These are phyloP conservation scores for Criorhina ranunculi DNA, from an alignment of 2,888 invertebrate species.

Conservation along the genomic window DNA sequence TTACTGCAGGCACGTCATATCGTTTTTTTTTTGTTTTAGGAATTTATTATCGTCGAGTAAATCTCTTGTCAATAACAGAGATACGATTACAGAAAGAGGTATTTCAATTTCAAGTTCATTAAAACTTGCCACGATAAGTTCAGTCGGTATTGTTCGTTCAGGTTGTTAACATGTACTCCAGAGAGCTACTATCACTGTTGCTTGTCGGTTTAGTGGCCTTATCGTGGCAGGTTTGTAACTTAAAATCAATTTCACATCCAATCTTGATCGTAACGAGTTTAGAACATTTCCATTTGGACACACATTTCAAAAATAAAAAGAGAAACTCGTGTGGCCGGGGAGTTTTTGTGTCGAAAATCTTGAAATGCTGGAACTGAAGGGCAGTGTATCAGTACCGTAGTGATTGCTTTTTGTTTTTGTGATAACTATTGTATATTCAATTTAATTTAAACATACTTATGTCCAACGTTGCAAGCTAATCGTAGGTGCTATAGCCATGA, in stretches of 20 bases:
- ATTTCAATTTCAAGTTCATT: neutral
- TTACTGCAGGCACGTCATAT: neutral
- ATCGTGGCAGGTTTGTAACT: constrained; percentile 50
- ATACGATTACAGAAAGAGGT: neutral
- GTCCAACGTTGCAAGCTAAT: too few species aligned
- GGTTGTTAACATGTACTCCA: constrained; percentile 30
- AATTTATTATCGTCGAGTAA: neutral
- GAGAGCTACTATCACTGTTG: neutral
- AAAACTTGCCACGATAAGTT: neutral
- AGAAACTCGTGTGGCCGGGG: too few species aligned
- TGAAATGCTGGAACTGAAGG: too few species aligned
- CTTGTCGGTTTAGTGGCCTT: neutral
- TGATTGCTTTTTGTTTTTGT: too few species aligned
- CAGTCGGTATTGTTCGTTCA: constrained; percentile 24
- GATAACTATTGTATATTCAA: too few species aligned
- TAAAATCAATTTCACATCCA: too few species aligned
- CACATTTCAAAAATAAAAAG: too few species aligned
- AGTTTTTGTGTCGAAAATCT: too few species aligned
- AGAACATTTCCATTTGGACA: too few species aligned
- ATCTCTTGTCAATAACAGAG: neutral
- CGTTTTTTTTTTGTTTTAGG: neutral
- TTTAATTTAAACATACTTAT: too few species aligned
- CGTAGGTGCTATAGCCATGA: too few species aligned
- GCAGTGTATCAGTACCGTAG: too few species aligned
- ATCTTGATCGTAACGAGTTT: neutral